A percentile compares a stretch with the other conserved stretches of the same genome.
Evolutionary conservation across 2,888 invertebrate genomes (phyloP).

Genomic region (Apomyelois bistriatella): DNA sequence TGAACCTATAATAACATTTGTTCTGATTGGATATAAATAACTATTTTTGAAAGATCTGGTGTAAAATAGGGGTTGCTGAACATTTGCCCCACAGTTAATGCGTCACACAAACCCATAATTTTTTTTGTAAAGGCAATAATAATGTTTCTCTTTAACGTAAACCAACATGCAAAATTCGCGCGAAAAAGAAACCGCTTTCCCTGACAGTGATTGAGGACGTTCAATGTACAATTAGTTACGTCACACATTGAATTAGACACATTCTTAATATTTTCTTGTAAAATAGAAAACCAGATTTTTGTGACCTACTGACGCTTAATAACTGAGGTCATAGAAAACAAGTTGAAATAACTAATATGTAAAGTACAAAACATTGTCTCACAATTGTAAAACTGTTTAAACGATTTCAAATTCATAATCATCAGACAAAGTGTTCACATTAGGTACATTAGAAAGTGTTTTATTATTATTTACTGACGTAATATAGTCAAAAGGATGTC

Average conservation of each 20-base stretch:
- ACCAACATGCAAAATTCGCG: slow-evolving; percentile 14
- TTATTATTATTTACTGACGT: slow-evolving; percentile 19
- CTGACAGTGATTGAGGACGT: slow-evolving; percentile 43
- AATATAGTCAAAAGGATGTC: too few species aligned
- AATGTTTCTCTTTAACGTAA: too few species aligned
- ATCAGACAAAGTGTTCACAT: slow-evolving; percentile 20
- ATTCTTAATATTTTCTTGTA: slow-evolving; percentile 41
- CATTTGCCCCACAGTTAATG: too few species aligned
- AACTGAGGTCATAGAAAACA: slow-evolving; percentile 1
- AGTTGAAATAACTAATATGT: background rate
- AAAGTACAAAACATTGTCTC: too few species aligned
- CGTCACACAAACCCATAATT: too few species aligned
- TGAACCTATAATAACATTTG: too few species aligned
- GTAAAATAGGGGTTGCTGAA: too few species aligned
- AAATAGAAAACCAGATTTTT: slow-evolving; percentile 45
- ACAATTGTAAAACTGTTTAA: too few species aligned
- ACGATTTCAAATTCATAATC: background rate
- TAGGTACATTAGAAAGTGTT: slow-evolving; percentile 60
- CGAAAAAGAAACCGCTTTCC: slow-evolving; percentile 44
- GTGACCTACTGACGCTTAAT: slow-evolving; percentile 35
- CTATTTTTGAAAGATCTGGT: too few species aligned
- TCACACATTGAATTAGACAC: slow-evolving; percentile 33
- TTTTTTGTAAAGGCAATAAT: too few species aligned
- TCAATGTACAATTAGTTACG: slow-evolving; percentile 50
- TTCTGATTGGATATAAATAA: too few species aligned